Percentiles rank a stretch among this genome's conserved stretches.
Conservation (phyloP, 1,140 invertebrate species). For the Calosoma granatense region DNA sequence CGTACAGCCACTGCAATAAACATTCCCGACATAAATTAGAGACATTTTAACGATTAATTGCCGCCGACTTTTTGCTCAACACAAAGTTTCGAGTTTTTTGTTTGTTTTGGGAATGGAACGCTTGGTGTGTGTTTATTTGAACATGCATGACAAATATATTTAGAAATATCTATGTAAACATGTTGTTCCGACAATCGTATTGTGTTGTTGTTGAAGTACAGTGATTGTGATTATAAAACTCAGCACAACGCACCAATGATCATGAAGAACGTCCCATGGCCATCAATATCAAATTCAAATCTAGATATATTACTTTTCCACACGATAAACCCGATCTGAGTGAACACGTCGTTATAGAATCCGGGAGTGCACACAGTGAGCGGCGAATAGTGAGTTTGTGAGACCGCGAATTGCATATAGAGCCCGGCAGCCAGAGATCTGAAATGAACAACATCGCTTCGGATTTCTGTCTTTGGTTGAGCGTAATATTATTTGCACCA, state of each 20-base stretch:
- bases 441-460: not conserved
- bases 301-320: not conserved
- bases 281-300: not conserved
- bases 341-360: too few relatives aligned
- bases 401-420: not conserved
- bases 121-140: not conserved
- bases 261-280: too few relatives aligned
- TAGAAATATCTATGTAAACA: too few relatives aligned
- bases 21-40: constrained; percentile 37
- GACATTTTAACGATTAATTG: constrained; percentile 38
- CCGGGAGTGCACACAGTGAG: too few relatives aligned
- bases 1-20: constrained; percentile 27
- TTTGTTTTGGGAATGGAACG: too few relatives aligned
- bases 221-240: too few relatives aligned
- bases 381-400: not conserved
- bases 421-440: not conserved
- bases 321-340: not conserved
- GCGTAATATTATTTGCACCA: not conserved
- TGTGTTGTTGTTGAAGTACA: too few relatives aligned
- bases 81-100: too few relatives aligned
- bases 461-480: not conserved
- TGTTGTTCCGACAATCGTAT: too few relatives aligned
- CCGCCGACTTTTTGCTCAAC: constrained; percentile 8
- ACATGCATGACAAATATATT: too few relatives aligned
- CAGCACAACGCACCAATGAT: too few relatives aligned